Base-by-base conservation (phyloP, 2,888 invertebrate species). In the Metellina segmentata region DNA sequence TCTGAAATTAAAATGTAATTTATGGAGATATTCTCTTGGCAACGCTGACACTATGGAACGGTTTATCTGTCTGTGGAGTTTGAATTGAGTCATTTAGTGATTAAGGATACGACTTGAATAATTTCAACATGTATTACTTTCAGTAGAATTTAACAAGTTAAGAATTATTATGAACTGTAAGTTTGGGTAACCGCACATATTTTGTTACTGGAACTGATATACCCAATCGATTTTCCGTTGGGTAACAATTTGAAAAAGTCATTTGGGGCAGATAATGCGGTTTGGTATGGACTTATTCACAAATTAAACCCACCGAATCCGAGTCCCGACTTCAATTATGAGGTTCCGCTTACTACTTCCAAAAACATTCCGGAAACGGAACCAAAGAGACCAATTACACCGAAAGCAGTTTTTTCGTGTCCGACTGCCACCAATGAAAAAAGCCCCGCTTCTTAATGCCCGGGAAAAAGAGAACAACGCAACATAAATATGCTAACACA, bases 351-450 rank as follows among this genome's bases (percentile, higher is more conserved):
- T 61, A 11, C 16, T 61, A 61, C 61, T 11, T 61, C 9, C 61
- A 16, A 11, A 61, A 16, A 6, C 61, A 8, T 34, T 34, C 34
- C 70, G 49, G 69, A 72, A 79, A 71, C 53, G 53, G 72, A 87
- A 70, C 87, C 87, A 70, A 87, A 87, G 87, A 87, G 87, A 87
- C 87, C 87, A 87, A 87, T 87, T 87, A 87, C 87, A 52, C 34
- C 52, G 7, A 72, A 79, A 87, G 52, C 48, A 49, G 70, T 16
- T 53, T 81, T 74, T 71, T 53, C 16, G 20, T 53, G 13, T 9
- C 13, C 74, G 72, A 19, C 13, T 79, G 34, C 34, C 34, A 34
- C 34, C 34, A 34, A 34, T 34, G 34, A 34, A 34, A 34, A 34
- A 34, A 4, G 11, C 9, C 61, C 79, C 61, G 53, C 34, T 79